Conservation (phyloP, 2,888 invertebrate genomes). For the Morinoia aosen region DNA sequence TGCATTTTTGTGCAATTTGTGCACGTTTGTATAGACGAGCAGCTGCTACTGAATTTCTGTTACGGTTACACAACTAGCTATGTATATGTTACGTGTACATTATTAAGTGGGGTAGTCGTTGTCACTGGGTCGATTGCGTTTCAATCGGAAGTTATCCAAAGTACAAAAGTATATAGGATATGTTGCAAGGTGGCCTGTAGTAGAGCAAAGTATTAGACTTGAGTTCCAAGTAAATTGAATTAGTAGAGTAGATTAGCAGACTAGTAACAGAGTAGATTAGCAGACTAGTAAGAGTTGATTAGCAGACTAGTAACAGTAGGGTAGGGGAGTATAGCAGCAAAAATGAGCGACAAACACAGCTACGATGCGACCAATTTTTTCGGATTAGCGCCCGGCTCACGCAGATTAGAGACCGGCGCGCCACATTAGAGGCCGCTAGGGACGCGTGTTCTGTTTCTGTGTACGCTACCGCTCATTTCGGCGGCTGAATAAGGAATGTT, state of each 20-base stretch:
- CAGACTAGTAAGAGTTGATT: too few species aligned
- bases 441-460: neutral
- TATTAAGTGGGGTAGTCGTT: too few species aligned
- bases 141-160: neutral
- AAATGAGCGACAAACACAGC: neutral
- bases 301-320: too few species aligned
- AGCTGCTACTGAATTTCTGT: neutral
- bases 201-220: too few species aligned
- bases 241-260: too few species aligned
- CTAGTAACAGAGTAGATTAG: too few species aligned
- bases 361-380: neutral
- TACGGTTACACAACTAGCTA: neutral
- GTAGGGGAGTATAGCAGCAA: neutral
- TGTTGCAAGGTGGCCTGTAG: too few species aligned
- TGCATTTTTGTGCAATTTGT: too few species aligned
- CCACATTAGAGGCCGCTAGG: neutral
- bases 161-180: too few species aligned
- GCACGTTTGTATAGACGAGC: neutral
- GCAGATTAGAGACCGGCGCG: neutral
- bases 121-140: neutral
- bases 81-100: neutral
- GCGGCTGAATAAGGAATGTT: neutral
- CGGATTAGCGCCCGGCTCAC: neutral
- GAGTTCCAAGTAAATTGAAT: too few species aligned
- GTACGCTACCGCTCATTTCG: neutral